A percentile compares a stretch with the other conserved stretches of the same genome.
Evolutionary conservation across 1,140 invertebrate genomes (phyloP).

Genomic region (Globodera rostochiensis): DNA sequence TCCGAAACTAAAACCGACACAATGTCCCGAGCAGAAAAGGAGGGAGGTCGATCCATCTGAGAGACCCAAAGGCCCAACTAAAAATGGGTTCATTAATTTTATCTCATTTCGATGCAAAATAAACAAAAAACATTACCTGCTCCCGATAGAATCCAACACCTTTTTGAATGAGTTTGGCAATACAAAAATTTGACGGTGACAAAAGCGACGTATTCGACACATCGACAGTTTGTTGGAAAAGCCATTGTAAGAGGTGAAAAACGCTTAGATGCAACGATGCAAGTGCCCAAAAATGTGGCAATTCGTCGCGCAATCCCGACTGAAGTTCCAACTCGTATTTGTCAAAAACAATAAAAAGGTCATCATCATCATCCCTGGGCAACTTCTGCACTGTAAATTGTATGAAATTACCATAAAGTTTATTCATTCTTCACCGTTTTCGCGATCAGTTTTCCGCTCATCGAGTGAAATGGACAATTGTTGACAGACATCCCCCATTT

Average conservation of each 20-base stretch:
- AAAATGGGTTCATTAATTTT: conserved; percentile 13
- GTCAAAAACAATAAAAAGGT: conserved; percentile 6
- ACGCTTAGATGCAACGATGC: conserved; percentile 31
- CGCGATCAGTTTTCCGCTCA: not conserved
- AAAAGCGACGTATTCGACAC: not conserved
- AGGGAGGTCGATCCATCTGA: conserved; percentile 1
- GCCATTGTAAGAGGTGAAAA: conserved; percentile 31
- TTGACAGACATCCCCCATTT: conserved; percentile 19
- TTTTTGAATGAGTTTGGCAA: conserved; percentile 35
- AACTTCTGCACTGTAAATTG: not conserved
- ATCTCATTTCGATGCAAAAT: not conserved
- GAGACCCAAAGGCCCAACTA: conserved; percentile 36
- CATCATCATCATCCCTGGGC: not conserved
- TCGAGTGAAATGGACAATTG: not conserved
- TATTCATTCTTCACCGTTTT: not conserved
- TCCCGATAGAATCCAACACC: conserved; percentile 51
- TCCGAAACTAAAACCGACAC: not conserved
- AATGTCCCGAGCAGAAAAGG: not conserved
- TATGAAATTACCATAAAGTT: not conserved
- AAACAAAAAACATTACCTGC: conserved; percentile 27
- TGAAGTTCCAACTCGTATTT: not conserved
- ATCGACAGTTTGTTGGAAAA: not conserved
- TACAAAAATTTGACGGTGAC: conserved; percentile 16
- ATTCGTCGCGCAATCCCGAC: not conserved
- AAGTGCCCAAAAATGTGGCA: not conserved